Base-by-base conservation (phyloP, 2,113 vertebrate species). In the Monopterus albus region DNA sequence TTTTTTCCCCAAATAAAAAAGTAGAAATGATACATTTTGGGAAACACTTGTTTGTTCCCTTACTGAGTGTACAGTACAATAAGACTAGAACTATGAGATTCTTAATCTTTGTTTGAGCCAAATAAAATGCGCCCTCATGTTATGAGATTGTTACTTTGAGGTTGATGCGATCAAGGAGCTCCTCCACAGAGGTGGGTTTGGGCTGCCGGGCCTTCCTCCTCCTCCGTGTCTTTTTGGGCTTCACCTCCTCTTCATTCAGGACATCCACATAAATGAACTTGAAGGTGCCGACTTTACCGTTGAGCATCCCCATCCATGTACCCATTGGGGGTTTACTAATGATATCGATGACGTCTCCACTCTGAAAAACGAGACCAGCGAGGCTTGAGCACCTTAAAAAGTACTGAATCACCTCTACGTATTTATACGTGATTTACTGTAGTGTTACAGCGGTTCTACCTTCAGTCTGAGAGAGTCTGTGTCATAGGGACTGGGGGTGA, bases 281-380 rank as follows among this genome's bases (percentile, higher is more conserved):
- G 91, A 99, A 99, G 1, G 97, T 98, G 68, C 97, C 97, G 1
- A 98, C 97, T 83, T 98, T 99, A 56, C 97, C 96, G 81, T 94
- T 96, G 77, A 99, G 60, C 75, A 98, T 94, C 17, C 97, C 97
- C 97, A 98, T 99, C 97, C 97, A 99, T 4, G 97, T 99, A 3
- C 97, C 97, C 96, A 98, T 98, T 7, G 97, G 97, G 0, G 97
- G 97, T 57, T 99, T 99, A 87, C 96, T 98, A 85, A 99, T 99
- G 72, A 99, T 95, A 31, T 98, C 96, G 10, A 99, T 98, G 78
- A 98, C 87, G n/a, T 98, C 96, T 21, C 96, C 96, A 60, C 94
- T 96, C 97, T 99, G 92, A 7, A 39, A 74, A 5, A 75, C 0
- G 5, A 72, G 20, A 53, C 6, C 3, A 12, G 11, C 3, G 6